Evolutionary conservation across 2,888 invertebrate genomes (phyloP).

Genomic region (Xestia xanthographa): DNA sequence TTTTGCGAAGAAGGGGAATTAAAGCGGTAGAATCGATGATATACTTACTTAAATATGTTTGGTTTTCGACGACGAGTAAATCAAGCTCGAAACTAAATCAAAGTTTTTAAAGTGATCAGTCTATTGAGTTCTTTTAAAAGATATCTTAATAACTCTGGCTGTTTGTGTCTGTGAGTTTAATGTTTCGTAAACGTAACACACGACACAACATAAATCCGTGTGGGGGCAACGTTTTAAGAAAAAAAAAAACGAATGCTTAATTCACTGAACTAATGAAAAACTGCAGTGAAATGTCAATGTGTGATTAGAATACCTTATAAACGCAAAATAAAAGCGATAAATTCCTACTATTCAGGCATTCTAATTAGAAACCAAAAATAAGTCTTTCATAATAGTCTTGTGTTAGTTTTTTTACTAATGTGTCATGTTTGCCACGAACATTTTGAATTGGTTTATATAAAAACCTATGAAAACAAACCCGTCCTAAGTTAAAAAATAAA

Average conservation of each 20-base stretch:
- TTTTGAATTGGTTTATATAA: background rate
- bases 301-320: background rate
- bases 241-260: too few species aligned
- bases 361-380: background rate
- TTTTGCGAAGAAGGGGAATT: constrained; percentile 9
- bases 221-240: too few species aligned
- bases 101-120: background rate
- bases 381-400: too few species aligned
- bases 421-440: background rate
- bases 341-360: background rate
- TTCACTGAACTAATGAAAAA: constrained; percentile 3
- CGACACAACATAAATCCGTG: too few species aligned
- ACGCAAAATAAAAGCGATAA: background rate
- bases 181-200: too few species aligned
- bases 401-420: too few species aligned
- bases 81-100: background rate
- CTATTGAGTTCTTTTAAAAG: background rate
- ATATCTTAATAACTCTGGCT: background rate
- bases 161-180: too few species aligned
- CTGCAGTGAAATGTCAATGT: background rate
- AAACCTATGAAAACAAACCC: background rate
- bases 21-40: background rate
- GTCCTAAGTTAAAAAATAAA: background rate
- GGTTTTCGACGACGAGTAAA: background rate
- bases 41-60: background rate